phyloP scores from a whole-genome alignment of 2,888 invertebrate species.

The Loripinus fragilis region DNA sequence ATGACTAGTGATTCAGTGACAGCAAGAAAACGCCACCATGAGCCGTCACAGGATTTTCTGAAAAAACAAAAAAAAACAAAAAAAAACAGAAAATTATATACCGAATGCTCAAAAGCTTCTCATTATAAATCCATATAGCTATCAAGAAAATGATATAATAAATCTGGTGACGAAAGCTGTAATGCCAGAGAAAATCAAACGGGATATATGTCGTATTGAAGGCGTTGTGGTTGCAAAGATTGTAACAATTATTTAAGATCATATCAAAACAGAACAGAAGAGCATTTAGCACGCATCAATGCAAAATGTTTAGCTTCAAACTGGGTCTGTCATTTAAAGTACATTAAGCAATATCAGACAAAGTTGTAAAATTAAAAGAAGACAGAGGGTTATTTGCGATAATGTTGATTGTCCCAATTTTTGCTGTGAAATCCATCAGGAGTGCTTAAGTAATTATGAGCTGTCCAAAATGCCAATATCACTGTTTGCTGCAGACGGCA shows the following conservation, averaged over 20 bases:
- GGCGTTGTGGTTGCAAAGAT: background rate
- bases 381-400: constrained; percentile 23
- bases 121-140: background rate
- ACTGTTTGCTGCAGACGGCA: background rate
- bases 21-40: background rate
- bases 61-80: too few relatives aligned
- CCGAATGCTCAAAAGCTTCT: too few relatives aligned
- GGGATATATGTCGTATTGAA: background rate
- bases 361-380: constrained; percentile 20
- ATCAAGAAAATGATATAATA: background rate
- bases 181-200: background rate
- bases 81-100: too few relatives aligned
- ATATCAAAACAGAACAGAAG: too few relatives aligned
- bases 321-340: too few relatives aligned
- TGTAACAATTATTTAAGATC: too few relatives aligned
- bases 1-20: background rate
- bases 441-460: background rate
- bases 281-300: too few relatives aligned
- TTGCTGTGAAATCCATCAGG: background rate
- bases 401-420: constrained; percentile 21
- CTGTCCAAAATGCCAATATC: background rate
- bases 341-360: too few relatives aligned
- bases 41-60: background rate
- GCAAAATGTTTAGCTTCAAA: too few relatives aligned
- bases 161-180: background rate